Evolutionary conservation across 2,888 invertebrate genomes (phyloP).

Genomic region (Pecten maximus): DNA sequence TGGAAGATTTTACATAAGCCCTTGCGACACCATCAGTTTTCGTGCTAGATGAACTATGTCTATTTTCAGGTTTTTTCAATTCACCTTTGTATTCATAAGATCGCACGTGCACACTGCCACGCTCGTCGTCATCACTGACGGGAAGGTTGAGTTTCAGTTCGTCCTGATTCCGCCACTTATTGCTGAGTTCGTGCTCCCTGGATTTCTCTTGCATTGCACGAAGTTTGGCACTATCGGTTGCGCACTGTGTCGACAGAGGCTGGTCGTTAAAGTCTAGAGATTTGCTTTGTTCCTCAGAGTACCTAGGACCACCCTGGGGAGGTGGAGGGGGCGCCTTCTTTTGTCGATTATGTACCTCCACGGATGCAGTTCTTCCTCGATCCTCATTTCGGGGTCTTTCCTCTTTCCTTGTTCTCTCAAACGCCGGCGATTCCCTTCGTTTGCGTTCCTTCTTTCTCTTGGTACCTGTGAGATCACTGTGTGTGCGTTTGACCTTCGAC

Average conservation of each 20-base stretch:
- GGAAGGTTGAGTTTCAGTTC: constrained; percentile 51
- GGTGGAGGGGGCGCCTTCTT: neutral
- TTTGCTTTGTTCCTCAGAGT: constrained; percentile 40
- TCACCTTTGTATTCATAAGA: constrained; percentile 52
- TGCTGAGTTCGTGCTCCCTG: constrained; percentile 50
- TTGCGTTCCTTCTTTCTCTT: constrained; percentile 48
- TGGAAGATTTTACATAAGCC: constrained; percentile 9
- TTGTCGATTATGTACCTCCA: constrained; percentile 45
- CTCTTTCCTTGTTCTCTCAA: constrained; percentile 30
- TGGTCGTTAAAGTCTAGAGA: constrained; percentile 48
- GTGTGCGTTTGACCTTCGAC: constrained; percentile 52
- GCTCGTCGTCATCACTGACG: constrained; percentile 49
- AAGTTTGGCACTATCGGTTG: constrained; percentile 69
- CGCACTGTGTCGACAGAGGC: constrained; percentile 46
- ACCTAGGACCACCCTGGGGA: neutral
- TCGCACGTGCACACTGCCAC: constrained; percentile 42
- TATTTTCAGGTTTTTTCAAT: neutral
- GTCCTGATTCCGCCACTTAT: constrained; percentile 47
- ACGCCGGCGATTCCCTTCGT: constrained; percentile 46
- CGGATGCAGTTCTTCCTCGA: constrained; percentile 39
- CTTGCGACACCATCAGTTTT: neutral
- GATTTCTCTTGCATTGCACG: constrained; percentile 63
- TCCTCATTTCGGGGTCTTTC: constrained; percentile 26
- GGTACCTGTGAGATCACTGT: constrained; percentile 55
- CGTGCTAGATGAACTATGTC: neutral